Evolutionary conservation across 1,140 invertebrate genomes (phyloP), one percentile per base, ranked within the genome.

Genomic region (Ips typographus): DNA sequence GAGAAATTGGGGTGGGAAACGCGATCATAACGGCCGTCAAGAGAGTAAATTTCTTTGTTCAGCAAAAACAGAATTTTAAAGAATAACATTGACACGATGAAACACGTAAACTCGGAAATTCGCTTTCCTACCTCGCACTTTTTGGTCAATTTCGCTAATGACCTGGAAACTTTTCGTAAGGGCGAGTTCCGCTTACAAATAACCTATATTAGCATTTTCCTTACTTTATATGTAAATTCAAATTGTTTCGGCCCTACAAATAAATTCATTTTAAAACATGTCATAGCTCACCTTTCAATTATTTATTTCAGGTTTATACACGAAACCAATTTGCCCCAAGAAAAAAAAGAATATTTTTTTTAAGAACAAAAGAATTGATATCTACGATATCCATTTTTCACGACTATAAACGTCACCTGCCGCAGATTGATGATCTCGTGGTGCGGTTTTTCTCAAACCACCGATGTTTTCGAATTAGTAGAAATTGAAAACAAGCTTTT

Each of bases 171-270:
- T 66, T 66, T 66, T 49, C 53, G 53, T 56, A 66, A 66, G 64
- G 64, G 53, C 64, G 47, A 66, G 64, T 66, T 66, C 64, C 64
- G 64, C 64, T 66, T 66, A 66, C 64, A 66, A 66, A 66, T 66
- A 66, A 58, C 64, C 64, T 39, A 49, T 58, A 66, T 66, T 66
- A 66, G 64, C 64, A 66, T 66, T 66, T 66, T 66, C 64, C 53
- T 57, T 57, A 58, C 55, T 66, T 66, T 66, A 66, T 66, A 66
- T 66, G 64, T 55, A 66, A 66, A 66, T 66, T 66, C 36, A 47
- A 66, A 56, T 1, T 58, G 40, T 40, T 66, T 66, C 55, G 55
- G 64, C 57, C 22, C 7, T 8, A 43, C 53, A 66, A 66, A 57
- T 66, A 66, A 66, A 66, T 66, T 66, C 53, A 66, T 57, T 66